Evolutionary conservation across 2,888 invertebrate species (phyloP).

Genomic region (Thera britannica): DNA sequence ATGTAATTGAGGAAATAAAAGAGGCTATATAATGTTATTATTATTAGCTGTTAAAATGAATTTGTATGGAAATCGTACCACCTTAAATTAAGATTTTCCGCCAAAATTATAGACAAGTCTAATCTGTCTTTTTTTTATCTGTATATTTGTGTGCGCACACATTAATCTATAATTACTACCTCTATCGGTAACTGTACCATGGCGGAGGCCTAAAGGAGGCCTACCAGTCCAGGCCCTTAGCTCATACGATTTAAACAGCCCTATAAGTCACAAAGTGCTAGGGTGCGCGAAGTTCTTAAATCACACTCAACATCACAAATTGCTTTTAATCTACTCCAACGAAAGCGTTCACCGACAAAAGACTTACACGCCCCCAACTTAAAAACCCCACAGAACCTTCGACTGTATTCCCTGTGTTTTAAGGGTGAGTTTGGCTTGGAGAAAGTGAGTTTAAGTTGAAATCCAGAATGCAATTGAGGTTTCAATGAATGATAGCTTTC

Average conservation of each 20-base stretch:
- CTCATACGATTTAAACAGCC: constrained; percentile 22
- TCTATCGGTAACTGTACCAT: neutral
- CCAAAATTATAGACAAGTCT: too few relatives aligned
- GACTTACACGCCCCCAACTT: constrained; percentile 47
- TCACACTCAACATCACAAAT: constrained; percentile 71
- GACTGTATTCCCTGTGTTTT: constrained; percentile 29
- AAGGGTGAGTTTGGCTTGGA: constrained; percentile 35
- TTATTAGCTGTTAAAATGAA: too few relatives aligned
- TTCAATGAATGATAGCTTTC: constrained; percentile 61
- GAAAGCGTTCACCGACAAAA: constrained; percentile 68
- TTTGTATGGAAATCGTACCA: too few relatives aligned
- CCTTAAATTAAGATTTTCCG: too few relatives aligned
- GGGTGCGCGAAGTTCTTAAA: constrained; percentile 56
- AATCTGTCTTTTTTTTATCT: too few relatives aligned
- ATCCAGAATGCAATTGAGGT: constrained; percentile 64
- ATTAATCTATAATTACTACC: too few relatives aligned
- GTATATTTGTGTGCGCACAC: too few relatives aligned
- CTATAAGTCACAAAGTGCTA: constrained; percentile 42
- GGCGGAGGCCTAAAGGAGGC: neutral
- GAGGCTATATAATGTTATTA: too few relatives aligned
- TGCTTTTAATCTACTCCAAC: constrained; percentile 78
- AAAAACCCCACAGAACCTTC: constrained; percentile 7
- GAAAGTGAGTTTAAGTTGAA: constrained; percentile 44
- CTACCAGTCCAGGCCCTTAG: neutral
- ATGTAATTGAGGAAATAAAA: too few relatives aligned